Evolutionary conservation across 1,140 invertebrate genomes (phyloP).

Genomic region (Pogonomyrmex californicus): DNA sequence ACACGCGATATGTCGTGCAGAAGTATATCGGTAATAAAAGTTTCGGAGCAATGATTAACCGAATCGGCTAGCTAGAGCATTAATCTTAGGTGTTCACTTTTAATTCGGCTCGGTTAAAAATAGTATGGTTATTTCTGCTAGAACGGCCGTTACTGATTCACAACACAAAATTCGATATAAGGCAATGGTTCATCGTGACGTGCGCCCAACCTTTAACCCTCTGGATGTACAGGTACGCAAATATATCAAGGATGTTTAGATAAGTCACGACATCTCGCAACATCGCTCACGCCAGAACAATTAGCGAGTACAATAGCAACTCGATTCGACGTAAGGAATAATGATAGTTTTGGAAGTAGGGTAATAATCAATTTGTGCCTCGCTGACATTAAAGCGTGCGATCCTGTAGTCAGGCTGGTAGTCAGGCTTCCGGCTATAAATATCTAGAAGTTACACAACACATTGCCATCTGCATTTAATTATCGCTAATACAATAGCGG

Average conservation of each 20-base stretch:
- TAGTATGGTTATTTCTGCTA: constrained; percentile 81
- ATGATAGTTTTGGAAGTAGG: constrained; percentile 44
- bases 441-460: constrained; percentile 23
- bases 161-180: constrained; percentile 97
- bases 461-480: constrained; percentile 49
- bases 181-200: constrained; percentile 97
- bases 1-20: constrained; percentile 96
- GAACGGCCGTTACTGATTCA: constrained; percentile 95
- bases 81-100: neutral
- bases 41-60: constrained; percentile 25
- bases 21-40: constrained; percentile 95
- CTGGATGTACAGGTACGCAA: constrained; percentile 95
- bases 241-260: constrained; percentile 8
- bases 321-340: constrained; percentile 18
- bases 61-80: neutral
- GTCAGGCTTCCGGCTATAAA: constrained; percentile 15
- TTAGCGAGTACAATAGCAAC: constrained; percentile 23
- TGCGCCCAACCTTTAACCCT: constrained; percentile 96
- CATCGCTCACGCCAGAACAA: constrained; percentile 39
- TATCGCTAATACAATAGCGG: constrained; percentile 39
- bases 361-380: constrained; percentile 58
- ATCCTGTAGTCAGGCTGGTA: neutral
- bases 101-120: constrained; percentile 21
- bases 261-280: constrained; percentile 52
- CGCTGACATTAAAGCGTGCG: constrained; percentile 26